phyloP scores from a whole-genome alignment of 35 echinoderm and acorn worm genomes.

The Heliocidaris tuberculata region DNA sequence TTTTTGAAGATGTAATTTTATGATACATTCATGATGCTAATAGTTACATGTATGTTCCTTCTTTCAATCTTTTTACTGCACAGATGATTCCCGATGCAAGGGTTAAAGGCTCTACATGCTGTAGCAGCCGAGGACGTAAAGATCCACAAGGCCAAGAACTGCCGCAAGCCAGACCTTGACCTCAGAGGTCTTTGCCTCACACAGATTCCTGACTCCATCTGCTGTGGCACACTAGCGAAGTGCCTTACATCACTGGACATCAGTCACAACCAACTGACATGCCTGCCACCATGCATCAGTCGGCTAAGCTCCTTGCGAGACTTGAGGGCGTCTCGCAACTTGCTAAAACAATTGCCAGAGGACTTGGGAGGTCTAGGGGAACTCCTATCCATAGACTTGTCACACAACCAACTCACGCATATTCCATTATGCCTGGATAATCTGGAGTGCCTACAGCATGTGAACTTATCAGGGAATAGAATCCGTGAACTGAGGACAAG shows the following conservation, averaged over 20 bases:
- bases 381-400: constrained; percentile 68
- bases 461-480: constrained; percentile 88
- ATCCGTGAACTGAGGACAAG: constrained; percentile 47
- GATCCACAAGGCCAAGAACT: constrained; percentile 37
- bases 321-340: constrained; percentile 60
- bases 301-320: constrained; percentile 47
- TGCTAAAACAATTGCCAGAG: constrained; percentile 47
- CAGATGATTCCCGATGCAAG: constrained; percentile 40
- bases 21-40: no score
- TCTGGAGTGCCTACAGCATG: constrained; percentile 64
- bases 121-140: constrained; percentile 42
- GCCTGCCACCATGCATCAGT: constrained; percentile 63
- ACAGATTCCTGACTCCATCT: constrained; percentile 17
- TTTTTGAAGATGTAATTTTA: no score
- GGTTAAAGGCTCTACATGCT: constrained; percentile 53
- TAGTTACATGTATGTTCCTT: not conserved
- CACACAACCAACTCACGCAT: constrained; percentile 67
- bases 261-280: constrained; percentile 66
- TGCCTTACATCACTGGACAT: constrained; percentile 63
- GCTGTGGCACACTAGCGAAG: not conserved
- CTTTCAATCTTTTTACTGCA: not conserved
- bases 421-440: constrained; percentile 67
- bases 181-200: constrained; percentile 67
- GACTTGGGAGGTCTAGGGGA: constrained; percentile 45
- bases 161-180: constrained; percentile 50